Evolutionary conservation across 37 sponge, comb jelly and placozoan genomes (phyloP), one percentile per base, ranked within the genome.

Genomic region (Spongia lamella): DNA sequence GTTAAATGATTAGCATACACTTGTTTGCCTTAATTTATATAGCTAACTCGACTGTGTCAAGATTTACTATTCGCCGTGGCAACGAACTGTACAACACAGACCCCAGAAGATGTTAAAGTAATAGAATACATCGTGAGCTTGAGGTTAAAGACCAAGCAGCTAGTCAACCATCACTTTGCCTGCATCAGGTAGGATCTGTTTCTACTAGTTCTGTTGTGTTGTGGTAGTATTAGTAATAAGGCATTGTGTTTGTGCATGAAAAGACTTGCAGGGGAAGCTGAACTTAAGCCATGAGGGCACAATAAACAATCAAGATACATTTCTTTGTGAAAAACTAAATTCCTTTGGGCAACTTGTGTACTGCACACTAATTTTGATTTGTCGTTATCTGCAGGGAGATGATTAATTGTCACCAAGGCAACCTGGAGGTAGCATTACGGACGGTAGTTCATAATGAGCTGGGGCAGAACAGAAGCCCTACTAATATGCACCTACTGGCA

Each of bases 401-500:
- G n/a, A 71, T 95, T 16, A 22, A 33, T 6, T 72, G 73, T 38
- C 89, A 95, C 55, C 86, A 83, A 32, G 62, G 59, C 20, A 88
- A 95, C 58, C 74, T 88, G 1, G 81, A 55, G 37, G 75, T 71
- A 1, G 79, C 80, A 34, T 38, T 95, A 61, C 85, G 52, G 33
- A 69, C 79, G 40, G 82, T 95, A 27, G 77, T 95, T 66, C 50
- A 50, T 56, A 95, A 95, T 72, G 96, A 95, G 38, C 81, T 95
- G 53, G 75, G 79, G 0, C 85, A 83, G 73, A 56, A 71, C 13
- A 85, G 92, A 36, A 85, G 84, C 24, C 79, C 86, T 1, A 79
- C 79, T 59, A 95, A 95, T 79, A 95, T 95, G 88, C 82, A 79
- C 36, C 53, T 95, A 22, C 50, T 95, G 17, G 75, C 85, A 6